Conservation (phyloP, 2,113 vertebrate genomes). For the Calyptommatus sinebrachiatus region DNA sequence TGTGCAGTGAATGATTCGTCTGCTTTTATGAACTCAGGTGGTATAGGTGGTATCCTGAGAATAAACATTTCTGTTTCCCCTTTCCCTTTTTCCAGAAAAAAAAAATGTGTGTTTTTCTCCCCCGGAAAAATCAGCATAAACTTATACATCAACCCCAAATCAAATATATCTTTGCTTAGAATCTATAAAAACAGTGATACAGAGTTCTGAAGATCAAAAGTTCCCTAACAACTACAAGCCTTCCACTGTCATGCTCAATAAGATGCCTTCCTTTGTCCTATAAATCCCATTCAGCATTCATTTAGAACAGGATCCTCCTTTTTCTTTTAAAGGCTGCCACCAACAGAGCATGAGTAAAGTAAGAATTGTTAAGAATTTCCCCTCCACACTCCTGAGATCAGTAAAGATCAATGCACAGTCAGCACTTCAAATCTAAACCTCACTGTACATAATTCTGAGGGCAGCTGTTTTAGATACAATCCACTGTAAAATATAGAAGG, state of each 20-base stretch:
- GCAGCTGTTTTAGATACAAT: too few relatives aligned
- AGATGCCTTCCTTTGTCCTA: background rate
- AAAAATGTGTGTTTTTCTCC: background rate
- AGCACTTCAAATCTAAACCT: background rate
- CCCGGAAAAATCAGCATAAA: too few relatives aligned
- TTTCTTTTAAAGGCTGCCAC: background rate
- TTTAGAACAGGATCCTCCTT: background rate
- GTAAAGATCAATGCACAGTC: background rate
- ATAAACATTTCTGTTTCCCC: background rate
- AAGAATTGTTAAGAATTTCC: background rate
- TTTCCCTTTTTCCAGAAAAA: background rate
- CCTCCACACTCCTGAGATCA: background rate
- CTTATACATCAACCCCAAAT: background rate
- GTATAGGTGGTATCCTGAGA: background rate
- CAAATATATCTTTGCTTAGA: background rate
- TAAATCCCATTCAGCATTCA: background rate
- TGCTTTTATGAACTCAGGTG: background rate
- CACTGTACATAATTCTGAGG: background rate
- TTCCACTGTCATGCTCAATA: background rate
- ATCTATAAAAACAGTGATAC: background rate
- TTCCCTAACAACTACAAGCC: background rate
- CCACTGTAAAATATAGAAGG: background rate
- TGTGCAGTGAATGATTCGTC: background rate
- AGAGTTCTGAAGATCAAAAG: background rate
- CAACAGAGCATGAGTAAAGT: background rate